Base-by-base conservation (phyloP, 1,140 invertebrate species). In the Lineus longissimus region DNA sequence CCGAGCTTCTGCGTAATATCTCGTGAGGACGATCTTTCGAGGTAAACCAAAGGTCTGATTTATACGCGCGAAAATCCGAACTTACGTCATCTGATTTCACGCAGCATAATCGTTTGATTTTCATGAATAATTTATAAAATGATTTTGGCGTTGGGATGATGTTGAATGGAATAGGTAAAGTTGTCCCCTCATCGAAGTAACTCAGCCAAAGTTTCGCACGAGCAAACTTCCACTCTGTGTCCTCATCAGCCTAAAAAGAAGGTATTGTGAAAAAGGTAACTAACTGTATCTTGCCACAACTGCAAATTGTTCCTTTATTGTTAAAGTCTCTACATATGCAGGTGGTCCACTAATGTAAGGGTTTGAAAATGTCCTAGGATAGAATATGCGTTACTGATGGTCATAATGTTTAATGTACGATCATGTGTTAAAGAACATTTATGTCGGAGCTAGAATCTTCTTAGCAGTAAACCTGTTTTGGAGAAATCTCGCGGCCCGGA, bases 81-180 rank as follows among this genome's bases (percentile, higher is more conserved):
- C 47, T 51, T 51, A 51, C 47, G 6, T 9, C 25, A 9, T 7
- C 25, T 4, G 25, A 27, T 19, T n/a, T n/a, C 25, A 7, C 15
- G 4, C 6, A 7, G n/a, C 6, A 51, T 9, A 19, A 7, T 9
- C 19, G 19, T 51, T 27, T 19, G 25, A 51, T 51, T 7, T 4
- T n/a, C 47, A 19, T 51, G 6, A 51, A 27, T 4, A 51, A 9
- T 33, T 57, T 36, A n/a, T 19, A 27, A 19, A 25, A 6, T n/a
- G 68, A 93, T 83, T 97, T 97, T 33, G 93, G 93, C 0, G 93
- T 93, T 7, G 91, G 91, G 23, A 93, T 86, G 61, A 94, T 86
- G 75, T 93, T 93, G 73, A 94, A 93, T 0, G 92, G 92, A 0
- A 91, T 87, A 2, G 92, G 91, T 0, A 93, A 86, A 0, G 90